Evolutionary conservation across 2,797 vertebrate species (phyloP).

Genomic region (Acomys russatus): DNA sequence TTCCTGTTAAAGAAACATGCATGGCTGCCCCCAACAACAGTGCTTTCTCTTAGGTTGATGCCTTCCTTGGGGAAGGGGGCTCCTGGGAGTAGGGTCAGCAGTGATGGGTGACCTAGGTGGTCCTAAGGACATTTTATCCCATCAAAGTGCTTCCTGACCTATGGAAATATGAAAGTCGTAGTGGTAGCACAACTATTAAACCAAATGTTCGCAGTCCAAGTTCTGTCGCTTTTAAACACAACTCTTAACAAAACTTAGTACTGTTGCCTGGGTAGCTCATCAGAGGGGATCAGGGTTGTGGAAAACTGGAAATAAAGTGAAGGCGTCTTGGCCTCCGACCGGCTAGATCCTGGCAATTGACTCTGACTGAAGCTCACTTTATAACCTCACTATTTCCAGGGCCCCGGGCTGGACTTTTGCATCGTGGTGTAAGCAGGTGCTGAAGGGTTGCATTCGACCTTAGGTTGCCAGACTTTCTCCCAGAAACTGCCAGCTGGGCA

Average conservation of each 20-base stretch:
- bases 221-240: constrained; percentile 56
- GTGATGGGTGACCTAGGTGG: background rate
- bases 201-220: constrained; percentile 39
- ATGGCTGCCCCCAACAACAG: background rate
- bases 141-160: constrained; percentile 55
- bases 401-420: background rate
- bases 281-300: constrained; percentile 38
- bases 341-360: constrained; percentile 2
- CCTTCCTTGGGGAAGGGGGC: background rate
- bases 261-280: constrained; percentile 58
- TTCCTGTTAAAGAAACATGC: constrained; percentile 48
- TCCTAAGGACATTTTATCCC: constrained; percentile 44
- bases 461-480: background rate
- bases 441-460: constrained; percentile 18
- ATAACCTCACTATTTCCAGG: constrained; percentile 51
- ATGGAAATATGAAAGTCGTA: constrained; percentile 48
- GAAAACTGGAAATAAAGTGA: constrained; percentile 69
- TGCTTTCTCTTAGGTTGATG: background rate
- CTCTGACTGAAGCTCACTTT: constrained; percentile 52
- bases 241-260: constrained; percentile 42
- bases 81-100: background rate
- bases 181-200: constrained; percentile 45
- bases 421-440: background rate
- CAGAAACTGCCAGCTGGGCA: background rate
- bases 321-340: background rate